Base-by-base conservation (phyloP, 2,888 invertebrate species). In the Leptothorax acervorum region DNA sequence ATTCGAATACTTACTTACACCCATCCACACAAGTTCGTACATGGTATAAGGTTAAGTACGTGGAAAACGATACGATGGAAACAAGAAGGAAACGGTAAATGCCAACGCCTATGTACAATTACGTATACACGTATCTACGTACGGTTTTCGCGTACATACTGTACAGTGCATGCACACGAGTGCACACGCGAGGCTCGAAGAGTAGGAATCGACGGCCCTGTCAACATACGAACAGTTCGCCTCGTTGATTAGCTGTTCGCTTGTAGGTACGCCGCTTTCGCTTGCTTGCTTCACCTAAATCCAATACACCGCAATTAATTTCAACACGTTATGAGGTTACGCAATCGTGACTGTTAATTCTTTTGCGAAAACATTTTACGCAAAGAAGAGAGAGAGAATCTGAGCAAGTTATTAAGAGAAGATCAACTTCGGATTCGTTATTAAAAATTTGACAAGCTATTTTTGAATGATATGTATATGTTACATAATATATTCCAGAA, bases 211-310 rank as follows among this genome's bases (percentile, higher is more conserved):
- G 90, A 89, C 88, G 89, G 85, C 75, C 88, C 85, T 86, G 92
- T 90, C 92, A 93, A 93, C 91, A 93, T 89, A 90, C 85, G 81
- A 81, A 86, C 85, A 88, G 87, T 84, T 89, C 86, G 84, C 83
- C 87, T 78, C 91, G 92, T 92, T 93, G 93, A 93, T 93, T 93
- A 93, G 93, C 91, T 91, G 90, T 88, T 93, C 92, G 91, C 90
- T 92, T 90, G 90, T 89, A 78, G 71, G 9, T 55, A 89, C 89
- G 88, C 82, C 90, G 85, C 81, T 86, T 87, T 87, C 85, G 89
- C 82, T 92, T 85, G 87, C 90, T 87, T 88, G 85, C 85, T 86
- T 86, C 84, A 90, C 90, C 91, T 91, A 90, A 92, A 93, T 92
- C 87, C 90, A 88, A 92, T 91, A 86, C 85, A 85, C 86, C 89